A percentile compares a stretch with the other conserved stretches of the same genome.
These are phyloP conservation scores for Drosophila bocki DNA, from an alignment of 1,140 invertebrate species.

Conservation along the genomic window DNA sequence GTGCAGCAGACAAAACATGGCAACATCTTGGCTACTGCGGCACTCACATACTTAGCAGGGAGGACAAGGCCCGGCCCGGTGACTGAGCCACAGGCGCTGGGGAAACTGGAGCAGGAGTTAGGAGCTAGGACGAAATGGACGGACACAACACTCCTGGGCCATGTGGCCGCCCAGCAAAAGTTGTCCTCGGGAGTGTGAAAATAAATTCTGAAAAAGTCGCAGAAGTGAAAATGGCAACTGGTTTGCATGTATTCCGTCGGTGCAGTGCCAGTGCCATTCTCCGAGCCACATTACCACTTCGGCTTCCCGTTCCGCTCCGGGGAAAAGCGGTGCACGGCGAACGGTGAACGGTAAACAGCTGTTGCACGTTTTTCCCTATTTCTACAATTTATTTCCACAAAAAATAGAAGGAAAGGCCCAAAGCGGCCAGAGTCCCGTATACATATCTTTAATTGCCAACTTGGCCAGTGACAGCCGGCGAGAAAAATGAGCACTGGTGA, in stretches of 20 bases:
- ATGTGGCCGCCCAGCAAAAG: slow-evolving; percentile 60
- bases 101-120: slow-evolving; percentile 5
- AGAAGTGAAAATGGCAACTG: slow-evolving; percentile 58
- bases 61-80: not conserved
- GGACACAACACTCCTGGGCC: slow-evolving; percentile 29
- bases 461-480: slow-evolving; percentile 72
- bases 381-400: slow-evolving; percentile 69
- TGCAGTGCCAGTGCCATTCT: slow-evolving; percentile 16
- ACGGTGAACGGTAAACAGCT: slow-evolving; percentile 66
- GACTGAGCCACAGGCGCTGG: slow-evolving; percentile 4
- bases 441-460: slow-evolving; percentile 82
- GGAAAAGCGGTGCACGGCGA: slow-evolving; percentile 40
- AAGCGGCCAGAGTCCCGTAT: slow-evolving; percentile 17
- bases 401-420: slow-evolving; percentile 30
- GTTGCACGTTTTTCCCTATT: slow-evolving; percentile 70
- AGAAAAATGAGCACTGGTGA: slow-evolving; percentile 68
- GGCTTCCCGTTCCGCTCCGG: slow-evolving; percentile 1
- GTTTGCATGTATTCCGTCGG: slow-evolving; percentile 63
- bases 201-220: slow-evolving; percentile 76
- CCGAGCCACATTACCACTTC: slow-evolving; percentile 19
- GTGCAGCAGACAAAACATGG: slow-evolving; percentile 73
- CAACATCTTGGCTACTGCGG: slow-evolving; percentile 77
- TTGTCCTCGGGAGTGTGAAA: slow-evolving; percentile 82
- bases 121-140: slow-evolving; percentile 8
- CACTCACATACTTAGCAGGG: slow-evolving; percentile 48